phyloP scores from a whole-genome alignment of 2,113 vertebrate genomes.

The Ondatra zibethicus region DNA sequence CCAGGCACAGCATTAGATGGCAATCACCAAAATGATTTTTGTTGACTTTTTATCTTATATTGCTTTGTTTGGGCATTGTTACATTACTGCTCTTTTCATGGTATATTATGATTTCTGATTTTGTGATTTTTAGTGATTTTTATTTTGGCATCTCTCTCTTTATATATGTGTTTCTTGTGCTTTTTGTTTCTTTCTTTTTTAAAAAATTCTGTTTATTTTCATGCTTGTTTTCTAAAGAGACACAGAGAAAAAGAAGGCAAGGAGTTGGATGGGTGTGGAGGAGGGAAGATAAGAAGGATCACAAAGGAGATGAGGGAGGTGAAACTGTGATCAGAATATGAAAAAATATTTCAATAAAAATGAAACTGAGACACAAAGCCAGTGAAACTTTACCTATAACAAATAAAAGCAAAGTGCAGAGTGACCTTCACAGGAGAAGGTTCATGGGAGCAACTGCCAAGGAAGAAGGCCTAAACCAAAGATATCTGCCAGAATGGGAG shows the following conservation, averaged over 20 bases:
- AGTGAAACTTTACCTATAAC: background rate
- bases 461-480: no score
- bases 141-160: background rate
- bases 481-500: no score
- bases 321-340: background rate
- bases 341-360: background rate
- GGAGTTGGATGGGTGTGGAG: background rate
- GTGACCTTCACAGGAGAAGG: no score
- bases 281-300: background rate
- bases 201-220: background rate
- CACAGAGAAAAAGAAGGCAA: background rate
- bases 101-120: background rate
- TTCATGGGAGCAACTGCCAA: no score
- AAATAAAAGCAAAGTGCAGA: background rate
- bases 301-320: background rate
- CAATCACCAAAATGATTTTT: background rate
- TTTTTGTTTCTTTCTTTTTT: background rate
- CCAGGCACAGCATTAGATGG: background rate
- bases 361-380: constrained; percentile 20
- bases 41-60: background rate
- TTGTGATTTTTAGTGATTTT: background rate
- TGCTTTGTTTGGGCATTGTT: background rate
- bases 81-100: background rate
- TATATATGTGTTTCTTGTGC: background rate
- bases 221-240: background rate